phyloP scores from a whole-genome alignment of 2,888 invertebrate species.

The Rhimphoctona megacephalus region DNA sequence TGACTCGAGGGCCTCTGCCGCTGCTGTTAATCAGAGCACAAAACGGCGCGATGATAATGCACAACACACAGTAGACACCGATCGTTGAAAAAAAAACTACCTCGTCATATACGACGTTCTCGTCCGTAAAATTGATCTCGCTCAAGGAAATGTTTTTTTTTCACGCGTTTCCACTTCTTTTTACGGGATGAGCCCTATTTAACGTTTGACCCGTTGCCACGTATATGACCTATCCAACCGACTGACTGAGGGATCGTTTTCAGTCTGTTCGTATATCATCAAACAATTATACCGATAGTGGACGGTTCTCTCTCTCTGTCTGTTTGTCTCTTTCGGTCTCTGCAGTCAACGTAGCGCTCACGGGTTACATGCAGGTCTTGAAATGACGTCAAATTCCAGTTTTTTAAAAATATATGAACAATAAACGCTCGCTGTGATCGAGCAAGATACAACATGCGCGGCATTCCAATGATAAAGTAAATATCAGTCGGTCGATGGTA shows the following conservation, averaged over 20 bases:
- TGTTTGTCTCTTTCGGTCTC: not conserved
- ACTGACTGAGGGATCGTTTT: constrained; percentile 10
- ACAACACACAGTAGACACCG: not conserved
- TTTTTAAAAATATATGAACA: too few relatives aligned
- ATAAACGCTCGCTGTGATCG: not conserved
- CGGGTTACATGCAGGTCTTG: not conserved
- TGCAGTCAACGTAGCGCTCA: not conserved
- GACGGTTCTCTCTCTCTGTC: not conserved
- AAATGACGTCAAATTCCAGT: constrained; percentile 13
- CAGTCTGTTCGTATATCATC: not conserved
- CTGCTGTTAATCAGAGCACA: not conserved
- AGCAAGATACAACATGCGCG: not conserved
- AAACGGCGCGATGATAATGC: constrained; percentile 2
- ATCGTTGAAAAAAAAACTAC: not conserved
- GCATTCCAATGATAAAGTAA: too few relatives aligned
- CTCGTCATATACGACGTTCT: not conserved
- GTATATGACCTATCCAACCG: not conserved
- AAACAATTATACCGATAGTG: not conserved
- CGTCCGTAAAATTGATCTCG: not conserved
- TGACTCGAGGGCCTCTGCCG: not conserved
- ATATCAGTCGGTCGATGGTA: too few relatives aligned
- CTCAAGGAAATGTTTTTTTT: not conserved
- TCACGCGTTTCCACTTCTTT: not conserved
- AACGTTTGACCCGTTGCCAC: constrained; percentile 1
- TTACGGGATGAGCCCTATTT: not conserved